These are phyloP conservation scores for Chymomyza fuscimana DNA, from an alignment of 2,888 invertebrate genomes.

Conservation along the genomic window DNA sequence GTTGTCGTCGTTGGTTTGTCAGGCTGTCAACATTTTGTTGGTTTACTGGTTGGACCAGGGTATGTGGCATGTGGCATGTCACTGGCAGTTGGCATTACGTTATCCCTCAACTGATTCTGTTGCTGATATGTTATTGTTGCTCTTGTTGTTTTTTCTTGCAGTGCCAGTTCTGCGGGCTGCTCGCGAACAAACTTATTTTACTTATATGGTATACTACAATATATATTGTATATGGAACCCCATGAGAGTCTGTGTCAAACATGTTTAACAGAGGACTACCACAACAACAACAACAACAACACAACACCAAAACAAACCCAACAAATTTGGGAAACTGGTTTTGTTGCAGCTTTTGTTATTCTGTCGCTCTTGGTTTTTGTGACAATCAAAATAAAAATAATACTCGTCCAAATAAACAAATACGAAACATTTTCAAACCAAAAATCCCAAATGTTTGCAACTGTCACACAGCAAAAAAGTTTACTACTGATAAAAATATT, in stretches of 20 bases:
- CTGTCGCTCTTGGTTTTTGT: slow-evolving; percentile 53
- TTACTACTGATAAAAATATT: slow-evolving; percentile 2
- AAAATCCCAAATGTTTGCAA: slow-evolving; percentile 23
- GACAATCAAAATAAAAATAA: slow-evolving; percentile 50
- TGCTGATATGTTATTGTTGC: neutral
- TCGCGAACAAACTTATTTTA: slow-evolving; percentile 6
- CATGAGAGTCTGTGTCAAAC: slow-evolving; percentile 25
- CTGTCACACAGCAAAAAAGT: slow-evolving; percentile 26
- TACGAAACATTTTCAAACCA: slow-evolving; percentile 44
- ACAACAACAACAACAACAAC: slow-evolving; percentile 34
- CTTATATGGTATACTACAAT: neutral
- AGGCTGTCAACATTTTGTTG: slow-evolving; percentile 39
- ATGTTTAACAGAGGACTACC: slow-evolving; percentile 53
- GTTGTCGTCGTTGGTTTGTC: neutral
- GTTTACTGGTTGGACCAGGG: neutral
- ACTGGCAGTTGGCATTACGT: slow-evolving; percentile 46
- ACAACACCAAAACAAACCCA: slow-evolving; percentile 22
- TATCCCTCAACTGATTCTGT: slow-evolving; percentile 2
- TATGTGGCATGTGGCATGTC: slow-evolving; percentile 60
- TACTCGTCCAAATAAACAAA: slow-evolving; percentile 39
- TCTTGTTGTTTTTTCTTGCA: slow-evolving; percentile 1
- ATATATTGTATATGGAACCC: neutral
- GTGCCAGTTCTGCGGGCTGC: slow-evolving; percentile 2
- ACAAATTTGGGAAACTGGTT: slow-evolving; percentile 43
- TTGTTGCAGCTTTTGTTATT: slow-evolving; percentile 51